phyloP scores from a whole-genome alignment of 2,113 vertebrate species.

The Electrona antarctica region DNA sequence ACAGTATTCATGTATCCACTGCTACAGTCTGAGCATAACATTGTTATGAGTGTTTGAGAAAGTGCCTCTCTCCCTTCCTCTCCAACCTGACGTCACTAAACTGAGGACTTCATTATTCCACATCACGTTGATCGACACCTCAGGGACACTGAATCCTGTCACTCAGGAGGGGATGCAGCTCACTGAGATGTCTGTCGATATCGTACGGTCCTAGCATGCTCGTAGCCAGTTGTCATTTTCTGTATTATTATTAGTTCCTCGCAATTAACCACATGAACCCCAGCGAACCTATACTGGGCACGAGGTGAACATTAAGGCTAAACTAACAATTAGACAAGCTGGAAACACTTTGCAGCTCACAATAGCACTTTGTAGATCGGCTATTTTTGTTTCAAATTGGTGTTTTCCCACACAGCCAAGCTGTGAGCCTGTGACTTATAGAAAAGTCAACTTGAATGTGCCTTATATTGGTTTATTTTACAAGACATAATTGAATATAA shows the following conservation, averaged over 20 bases:
- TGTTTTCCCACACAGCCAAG: no score
- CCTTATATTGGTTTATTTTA: no score
- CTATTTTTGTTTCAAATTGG: no score
- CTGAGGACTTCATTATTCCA: constrained; percentile 53
- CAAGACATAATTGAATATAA: background rate
- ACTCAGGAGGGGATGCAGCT: background rate
- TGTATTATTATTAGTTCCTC: no score
- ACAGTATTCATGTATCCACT: background rate
- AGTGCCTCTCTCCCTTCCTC: background rate
- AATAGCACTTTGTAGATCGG: no score
- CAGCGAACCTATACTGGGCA: no score
- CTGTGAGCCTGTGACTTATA: no score
- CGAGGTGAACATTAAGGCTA: no score
- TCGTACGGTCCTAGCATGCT: background rate
- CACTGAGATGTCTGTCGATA: background rate
- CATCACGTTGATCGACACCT: constrained; percentile 40
- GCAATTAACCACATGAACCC: no score
- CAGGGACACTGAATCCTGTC: constrained; percentile 20
- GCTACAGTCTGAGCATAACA: constrained; percentile 16
- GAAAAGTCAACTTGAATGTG: no score
- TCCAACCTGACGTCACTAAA: constrained; percentile 30
- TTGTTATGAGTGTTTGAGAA: constrained; percentile 6
- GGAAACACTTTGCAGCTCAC: no score
- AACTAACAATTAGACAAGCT: no score
- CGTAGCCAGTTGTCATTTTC: background rate